These are phyloP conservation scores for Sinocyclocheilus rhinocerous DNA, from an alignment of 2,113 vertebrate genomes.

Conservation along the genomic window DNA sequence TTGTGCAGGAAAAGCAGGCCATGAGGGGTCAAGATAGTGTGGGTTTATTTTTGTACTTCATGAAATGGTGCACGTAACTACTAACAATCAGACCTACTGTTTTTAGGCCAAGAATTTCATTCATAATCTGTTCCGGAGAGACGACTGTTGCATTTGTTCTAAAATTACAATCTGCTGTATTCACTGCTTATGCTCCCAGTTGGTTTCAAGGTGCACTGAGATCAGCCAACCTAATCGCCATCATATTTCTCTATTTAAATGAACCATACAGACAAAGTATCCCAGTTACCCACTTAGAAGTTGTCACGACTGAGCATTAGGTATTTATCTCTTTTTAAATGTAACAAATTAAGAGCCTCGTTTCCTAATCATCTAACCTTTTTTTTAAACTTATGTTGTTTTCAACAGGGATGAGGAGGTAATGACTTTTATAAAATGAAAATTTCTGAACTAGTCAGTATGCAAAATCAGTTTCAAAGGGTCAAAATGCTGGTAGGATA, in stretches of 20 bases:
- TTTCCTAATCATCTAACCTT: background rate
- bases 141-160: background rate
- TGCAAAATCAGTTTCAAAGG: no score
- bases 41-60: background rate
- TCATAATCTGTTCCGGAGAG: slow-evolving; percentile 1
- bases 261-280: background rate
- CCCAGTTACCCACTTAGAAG: background rate
- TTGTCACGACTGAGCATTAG: background rate
- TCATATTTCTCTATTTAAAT: slow-evolving; percentile 21
- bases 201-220: slow-evolving; percentile 15
- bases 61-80: background rate
- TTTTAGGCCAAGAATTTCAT: background rate
- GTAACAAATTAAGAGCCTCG: background rate
- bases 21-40: slow-evolving; percentile 12
- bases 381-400: background rate
- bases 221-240: background rate
- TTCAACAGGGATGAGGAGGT: no score
- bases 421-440: no score
- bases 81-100: background rate
- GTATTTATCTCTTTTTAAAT: background rate
- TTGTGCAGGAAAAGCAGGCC: background rate
- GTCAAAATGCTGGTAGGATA: no score
- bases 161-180: slow-evolving; percentile 4
- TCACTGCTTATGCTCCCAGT: background rate
- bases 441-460: background rate